These are phyloP conservation scores for Donacobius atricapilla DNA, from an alignment of 2,113 vertebrate species.

Conservation along the genomic window DNA sequence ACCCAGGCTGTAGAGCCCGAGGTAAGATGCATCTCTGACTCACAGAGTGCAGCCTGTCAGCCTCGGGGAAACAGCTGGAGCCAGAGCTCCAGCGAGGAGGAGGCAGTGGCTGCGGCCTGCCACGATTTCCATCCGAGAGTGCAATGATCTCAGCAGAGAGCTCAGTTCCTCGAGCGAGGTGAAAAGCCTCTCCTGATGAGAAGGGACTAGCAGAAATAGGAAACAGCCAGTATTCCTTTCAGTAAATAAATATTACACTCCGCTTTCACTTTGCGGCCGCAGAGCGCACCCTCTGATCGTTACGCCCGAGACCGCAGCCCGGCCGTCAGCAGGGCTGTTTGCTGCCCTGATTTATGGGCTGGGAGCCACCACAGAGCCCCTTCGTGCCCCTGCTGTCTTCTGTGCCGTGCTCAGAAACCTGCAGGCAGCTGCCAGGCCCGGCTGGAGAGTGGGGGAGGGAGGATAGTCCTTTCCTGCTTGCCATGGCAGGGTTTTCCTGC, in stretches of 20 bases:
- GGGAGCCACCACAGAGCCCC: background rate
- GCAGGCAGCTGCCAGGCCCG: background rate
- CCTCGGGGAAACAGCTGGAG: background rate
- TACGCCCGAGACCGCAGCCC: background rate
- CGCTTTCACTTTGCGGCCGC: background rate
- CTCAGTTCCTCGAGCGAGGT: background rate
- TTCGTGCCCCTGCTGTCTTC: background rate
- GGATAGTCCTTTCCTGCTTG: background rate
- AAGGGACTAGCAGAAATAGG: background rate
- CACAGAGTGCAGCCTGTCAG: background rate
- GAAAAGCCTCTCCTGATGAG: background rate
- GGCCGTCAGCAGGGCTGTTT: background rate
- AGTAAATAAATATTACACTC: background rate
- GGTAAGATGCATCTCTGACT: background rate
- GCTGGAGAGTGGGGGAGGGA: background rate
- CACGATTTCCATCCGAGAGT: background rate
- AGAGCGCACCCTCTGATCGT: background rate
- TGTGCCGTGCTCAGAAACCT: background rate
- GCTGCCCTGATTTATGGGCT: background rate
- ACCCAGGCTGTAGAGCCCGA: background rate
- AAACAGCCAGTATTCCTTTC: background rate
- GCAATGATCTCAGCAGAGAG: background rate
- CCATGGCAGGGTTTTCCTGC: background rate
- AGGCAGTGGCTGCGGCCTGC: rapidly evolving
- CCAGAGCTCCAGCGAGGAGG: background rate